A percentile compares a stretch with the other conserved stretches of the same genome.
Evolutionary conservation across 2,888 invertebrate species (phyloP).

Genomic region (Drosophila lutescens): DNA sequence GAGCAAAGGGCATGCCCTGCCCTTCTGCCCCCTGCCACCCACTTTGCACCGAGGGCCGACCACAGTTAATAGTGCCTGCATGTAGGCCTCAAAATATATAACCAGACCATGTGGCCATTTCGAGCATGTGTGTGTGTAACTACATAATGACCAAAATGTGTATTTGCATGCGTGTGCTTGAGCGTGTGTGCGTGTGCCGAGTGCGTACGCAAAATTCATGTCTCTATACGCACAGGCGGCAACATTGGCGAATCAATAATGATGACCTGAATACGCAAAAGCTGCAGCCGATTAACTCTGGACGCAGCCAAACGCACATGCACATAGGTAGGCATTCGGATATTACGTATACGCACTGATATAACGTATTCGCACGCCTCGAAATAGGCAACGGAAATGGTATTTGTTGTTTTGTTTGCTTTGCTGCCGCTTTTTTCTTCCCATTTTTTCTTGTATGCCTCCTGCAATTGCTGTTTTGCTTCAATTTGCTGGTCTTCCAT

Average conservation of each 20-base stretch:
- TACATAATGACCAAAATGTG: conserved; percentile 46
- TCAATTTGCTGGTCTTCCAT: conserved; percentile 27
- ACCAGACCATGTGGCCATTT: conserved; percentile 50
- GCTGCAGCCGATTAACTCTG: conserved; percentile 75
- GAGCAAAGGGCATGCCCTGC: conserved; percentile 37
- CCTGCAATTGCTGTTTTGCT: conserved; percentile 35
- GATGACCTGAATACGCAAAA: conserved; percentile 76
- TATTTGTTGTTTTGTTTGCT: conserved; percentile 20
- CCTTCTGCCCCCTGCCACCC: not conserved
- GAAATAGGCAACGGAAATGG: conserved; percentile 62
- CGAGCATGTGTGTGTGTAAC: conserved; percentile 16
- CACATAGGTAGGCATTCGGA: conserved; percentile 15
- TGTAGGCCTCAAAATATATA: conserved; percentile 71
- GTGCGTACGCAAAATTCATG: conserved; percentile 77
- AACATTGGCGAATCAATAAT: conserved; percentile 76
- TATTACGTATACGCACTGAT: conserved; percentile 29
- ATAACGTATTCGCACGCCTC: conserved; percentile 50
- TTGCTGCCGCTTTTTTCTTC: conserved; percentile 46
- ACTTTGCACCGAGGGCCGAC: conserved; percentile 26
- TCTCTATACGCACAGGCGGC: conserved; percentile 73
- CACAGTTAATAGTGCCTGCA: conserved; percentile 68
- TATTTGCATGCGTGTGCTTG: conserved; percentile 20
- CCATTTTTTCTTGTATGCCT: conserved; percentile 24
- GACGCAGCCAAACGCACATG: conserved; percentile 36
- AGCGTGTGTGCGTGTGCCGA: conserved; percentile 27